These are phyloP conservation scores for Pontoporia blainvillei DNA, from an alignment of 2,113 vertebrate species.

Conservation along the genomic window DNA sequence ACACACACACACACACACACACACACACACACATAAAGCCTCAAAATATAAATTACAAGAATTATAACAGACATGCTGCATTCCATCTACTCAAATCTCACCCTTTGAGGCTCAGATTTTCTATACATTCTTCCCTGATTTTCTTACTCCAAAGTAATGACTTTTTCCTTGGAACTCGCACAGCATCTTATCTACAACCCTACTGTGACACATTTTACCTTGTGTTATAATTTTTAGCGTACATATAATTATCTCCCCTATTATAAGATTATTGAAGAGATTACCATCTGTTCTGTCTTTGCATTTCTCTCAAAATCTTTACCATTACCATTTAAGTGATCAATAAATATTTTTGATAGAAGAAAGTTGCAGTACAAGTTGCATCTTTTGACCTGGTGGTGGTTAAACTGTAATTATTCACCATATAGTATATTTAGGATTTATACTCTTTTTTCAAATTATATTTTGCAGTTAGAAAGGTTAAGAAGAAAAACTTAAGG, in stretches of 20 bases:
- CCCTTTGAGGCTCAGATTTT: not conserved
- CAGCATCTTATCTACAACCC: not conserved
- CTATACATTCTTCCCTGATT: not conserved
- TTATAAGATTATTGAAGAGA: not conserved
- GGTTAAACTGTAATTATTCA: constrained; percentile 27
- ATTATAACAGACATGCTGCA: not conserved
- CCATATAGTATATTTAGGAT: not conserved
- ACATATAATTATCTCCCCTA: not conserved
- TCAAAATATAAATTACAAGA: constrained; percentile 50
- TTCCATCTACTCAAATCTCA: constrained; percentile 1
- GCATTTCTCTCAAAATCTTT: constrained; percentile 17
- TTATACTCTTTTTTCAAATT: constrained; percentile 21
- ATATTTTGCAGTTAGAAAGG: not conserved
- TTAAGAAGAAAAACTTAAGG: constrained; percentile 7
- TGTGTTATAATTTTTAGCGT: not conserved
- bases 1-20: not conserved
- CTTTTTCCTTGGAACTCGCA: not conserved
- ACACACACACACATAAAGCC: constrained; percentile 2
- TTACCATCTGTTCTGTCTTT: not conserved
- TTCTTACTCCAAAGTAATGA: not conserved
- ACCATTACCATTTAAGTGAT: not conserved
- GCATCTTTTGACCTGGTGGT: not conserved
- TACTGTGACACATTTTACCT: not conserved
- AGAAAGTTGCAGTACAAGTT: not conserved
- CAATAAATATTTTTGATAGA: constrained; percentile 34